phyloP scores from a whole-genome alignment of 2,888 invertebrate species.

The Ormyrus nitidulus region DNA sequence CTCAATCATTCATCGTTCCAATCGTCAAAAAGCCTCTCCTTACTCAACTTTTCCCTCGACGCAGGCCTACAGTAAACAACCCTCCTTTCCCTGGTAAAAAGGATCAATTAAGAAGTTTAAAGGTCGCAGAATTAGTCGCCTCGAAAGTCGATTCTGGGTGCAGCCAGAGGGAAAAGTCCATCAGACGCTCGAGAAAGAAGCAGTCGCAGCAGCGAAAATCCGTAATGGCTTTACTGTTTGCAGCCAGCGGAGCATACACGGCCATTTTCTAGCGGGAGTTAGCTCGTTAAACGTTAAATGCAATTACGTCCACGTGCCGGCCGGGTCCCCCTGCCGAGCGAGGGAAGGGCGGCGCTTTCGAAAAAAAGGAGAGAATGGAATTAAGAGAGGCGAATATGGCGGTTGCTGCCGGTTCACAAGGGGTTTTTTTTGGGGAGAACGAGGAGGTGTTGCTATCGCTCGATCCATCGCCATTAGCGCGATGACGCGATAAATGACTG shows the following conservation, averaged over 20 bases:
- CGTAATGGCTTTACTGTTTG: conserved; percentile 65
- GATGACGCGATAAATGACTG: conserved; percentile 47
- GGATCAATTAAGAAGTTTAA: conserved; percentile 41
- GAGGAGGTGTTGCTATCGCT: conserved; percentile 16
- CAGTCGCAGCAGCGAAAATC: background rate
- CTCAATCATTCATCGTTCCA: no score
- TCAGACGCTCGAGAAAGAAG: conserved; percentile 13
- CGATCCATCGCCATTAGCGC: conserved; percentile 37
- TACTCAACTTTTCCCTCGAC: background rate
- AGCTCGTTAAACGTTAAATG: conserved; percentile 74
- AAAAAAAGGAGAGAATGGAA: conserved; percentile 57
- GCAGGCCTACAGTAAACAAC: background rate
- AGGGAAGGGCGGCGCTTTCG: no score
- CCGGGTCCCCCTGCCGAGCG: background rate
- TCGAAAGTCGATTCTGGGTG: conserved; percentile 37
- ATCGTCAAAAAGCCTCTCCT: no score
- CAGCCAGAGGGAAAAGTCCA: conserved; percentile 22
- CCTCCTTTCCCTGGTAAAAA: conserved; percentile 9
- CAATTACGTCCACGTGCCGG: conserved; percentile 68
- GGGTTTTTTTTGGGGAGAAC: conserved; percentile 6
- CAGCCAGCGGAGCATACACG: conserved; percentile 73
- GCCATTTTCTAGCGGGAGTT: conserved; percentile 75
- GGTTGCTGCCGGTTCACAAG: conserved; percentile 37
- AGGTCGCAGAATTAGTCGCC: conserved; percentile 41
- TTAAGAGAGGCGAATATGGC: conserved; percentile 69